These are phyloP conservation scores for Reticulitermes lucifugus DNA, from an alignment of 2,888 invertebrate genomes.

Conservation along the genomic window DNA sequence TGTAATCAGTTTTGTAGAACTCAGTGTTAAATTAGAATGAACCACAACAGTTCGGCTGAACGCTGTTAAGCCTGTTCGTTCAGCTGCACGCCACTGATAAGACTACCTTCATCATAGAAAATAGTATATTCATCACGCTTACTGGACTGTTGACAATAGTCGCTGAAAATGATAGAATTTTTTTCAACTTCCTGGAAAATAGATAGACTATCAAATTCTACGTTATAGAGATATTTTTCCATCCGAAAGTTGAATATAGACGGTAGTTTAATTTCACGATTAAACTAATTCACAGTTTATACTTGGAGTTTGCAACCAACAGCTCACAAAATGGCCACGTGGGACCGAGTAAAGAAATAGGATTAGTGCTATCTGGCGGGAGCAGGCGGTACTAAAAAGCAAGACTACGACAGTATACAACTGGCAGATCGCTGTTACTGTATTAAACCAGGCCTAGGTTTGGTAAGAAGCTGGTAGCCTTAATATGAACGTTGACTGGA, in stretches of 20 bases:
- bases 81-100: no score
- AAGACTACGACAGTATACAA: not conserved
- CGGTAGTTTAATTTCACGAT: constrained; percentile 26
- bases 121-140: not conserved
- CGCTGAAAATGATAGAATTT: not conserved
- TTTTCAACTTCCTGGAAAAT: not conserved
- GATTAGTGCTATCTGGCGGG: constrained; percentile 45
- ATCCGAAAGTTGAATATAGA: not conserved
- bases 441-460: not conserved
- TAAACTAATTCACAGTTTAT: constrained; percentile 17
- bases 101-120: no score
- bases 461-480: not conserved
- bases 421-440: not conserved
- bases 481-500: not conserved
- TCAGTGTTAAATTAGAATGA: no score
- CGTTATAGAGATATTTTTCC: not conserved
- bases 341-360: constrained; percentile 18
- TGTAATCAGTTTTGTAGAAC: no score
- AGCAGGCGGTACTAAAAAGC: constrained; percentile 40
- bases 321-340: constrained; percentile 27
- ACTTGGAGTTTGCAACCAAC: constrained; percentile 11
- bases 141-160: not conserved
- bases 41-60: no score
- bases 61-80: no score
- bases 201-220: constrained; percentile 1